These are phyloP conservation scores for Hypotaenidia philippensis DNA, from an alignment of 2,797 vertebrate genomes.

Conservation along the genomic window DNA sequence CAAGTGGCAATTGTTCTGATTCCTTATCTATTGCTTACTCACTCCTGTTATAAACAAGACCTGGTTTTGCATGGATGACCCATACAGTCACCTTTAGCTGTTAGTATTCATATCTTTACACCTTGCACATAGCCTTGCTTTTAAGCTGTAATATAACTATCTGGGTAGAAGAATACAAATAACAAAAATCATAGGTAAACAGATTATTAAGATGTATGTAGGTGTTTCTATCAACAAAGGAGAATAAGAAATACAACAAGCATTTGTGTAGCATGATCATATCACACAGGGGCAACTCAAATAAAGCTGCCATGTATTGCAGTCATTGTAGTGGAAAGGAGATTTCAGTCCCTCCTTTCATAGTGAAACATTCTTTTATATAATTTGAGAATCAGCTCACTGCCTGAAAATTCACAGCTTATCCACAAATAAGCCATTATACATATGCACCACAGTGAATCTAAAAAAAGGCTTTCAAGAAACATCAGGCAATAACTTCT, in stretches of 20 bases:
- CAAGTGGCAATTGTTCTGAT: not conserved
- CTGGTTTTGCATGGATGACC: not conserved
- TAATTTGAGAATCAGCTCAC: not conserved
- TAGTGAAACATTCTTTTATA: not conserved
- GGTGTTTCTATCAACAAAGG: not conserved
- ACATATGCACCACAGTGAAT: not conserved
- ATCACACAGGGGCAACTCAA: not conserved
- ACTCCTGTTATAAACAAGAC: not conserved
- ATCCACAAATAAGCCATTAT: not conserved
- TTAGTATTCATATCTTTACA: not conserved
- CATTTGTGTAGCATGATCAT: not conserved
- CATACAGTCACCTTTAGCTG: not conserved
- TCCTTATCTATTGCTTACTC: not conserved
- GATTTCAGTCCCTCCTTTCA: not conserved
- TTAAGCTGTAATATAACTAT: not conserved
- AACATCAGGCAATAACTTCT: not conserved
- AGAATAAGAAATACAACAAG: not conserved
- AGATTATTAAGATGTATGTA: not conserved
- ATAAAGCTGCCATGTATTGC: not conserved
- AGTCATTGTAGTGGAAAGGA: not conserved
- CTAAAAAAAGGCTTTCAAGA: not conserved
- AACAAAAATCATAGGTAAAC: not conserved
- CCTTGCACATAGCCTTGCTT: not conserved
- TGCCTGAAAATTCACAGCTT: fast-evolving
- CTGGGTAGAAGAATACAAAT: not conserved